Conservation (phyloP, 2,113 vertebrate genomes). For the Otus sunia region DNA sequence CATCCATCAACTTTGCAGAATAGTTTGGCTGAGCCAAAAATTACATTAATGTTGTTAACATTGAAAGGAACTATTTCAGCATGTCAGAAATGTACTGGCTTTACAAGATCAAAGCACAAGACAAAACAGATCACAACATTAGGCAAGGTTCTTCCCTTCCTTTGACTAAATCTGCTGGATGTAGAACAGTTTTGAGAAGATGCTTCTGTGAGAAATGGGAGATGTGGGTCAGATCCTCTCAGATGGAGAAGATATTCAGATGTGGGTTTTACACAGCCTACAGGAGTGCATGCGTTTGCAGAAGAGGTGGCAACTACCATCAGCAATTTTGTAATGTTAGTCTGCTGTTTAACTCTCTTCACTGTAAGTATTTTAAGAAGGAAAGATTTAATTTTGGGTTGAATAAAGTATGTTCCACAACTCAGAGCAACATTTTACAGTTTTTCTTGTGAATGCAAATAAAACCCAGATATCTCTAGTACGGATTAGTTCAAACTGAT, state of each 20-base stretch:
- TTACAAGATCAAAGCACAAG: neutral
- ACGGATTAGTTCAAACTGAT: neutral
- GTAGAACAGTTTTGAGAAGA: neutral
- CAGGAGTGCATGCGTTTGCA: neutral
- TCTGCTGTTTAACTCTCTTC: neutral
- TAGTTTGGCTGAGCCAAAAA: neutral
- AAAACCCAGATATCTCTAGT: neutral
- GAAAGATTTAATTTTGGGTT: neutral
- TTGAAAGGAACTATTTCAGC: neutral
- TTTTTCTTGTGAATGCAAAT: neutral
- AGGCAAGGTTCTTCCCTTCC: neutral
- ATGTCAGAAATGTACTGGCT: neutral
- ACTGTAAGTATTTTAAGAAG: neutral
- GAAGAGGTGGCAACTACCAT: neutral
- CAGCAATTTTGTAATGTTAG: neutral
- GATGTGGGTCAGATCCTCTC: neutral
- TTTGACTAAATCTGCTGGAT: neutral
- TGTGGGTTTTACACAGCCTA: neutral
- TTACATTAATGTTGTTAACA: neutral
- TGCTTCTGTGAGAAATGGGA: neutral
- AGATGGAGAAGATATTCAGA: neutral
- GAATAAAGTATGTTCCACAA: neutral
- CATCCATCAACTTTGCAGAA: neutral
- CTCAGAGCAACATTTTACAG: neutral
- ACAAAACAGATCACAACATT: neutral